phyloP scores from a whole-genome alignment of 2,797 vertebrate species.

The Tolypeutes matacus region DNA sequence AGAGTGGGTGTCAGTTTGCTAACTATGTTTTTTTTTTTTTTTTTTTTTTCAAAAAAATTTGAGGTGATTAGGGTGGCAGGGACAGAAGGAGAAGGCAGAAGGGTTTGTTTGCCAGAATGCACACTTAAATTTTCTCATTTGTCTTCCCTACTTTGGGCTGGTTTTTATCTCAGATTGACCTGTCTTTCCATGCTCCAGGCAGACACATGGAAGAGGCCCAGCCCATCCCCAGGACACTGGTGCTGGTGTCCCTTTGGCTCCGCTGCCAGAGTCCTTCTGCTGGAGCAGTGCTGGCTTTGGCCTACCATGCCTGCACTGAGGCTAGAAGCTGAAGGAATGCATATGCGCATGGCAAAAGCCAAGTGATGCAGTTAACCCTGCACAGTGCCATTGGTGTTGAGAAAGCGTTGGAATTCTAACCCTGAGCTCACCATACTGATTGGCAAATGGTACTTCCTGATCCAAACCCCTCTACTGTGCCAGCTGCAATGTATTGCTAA shows the following conservation, averaged over 20 bases:
- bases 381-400: fast-evolving
- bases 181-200: background rate
- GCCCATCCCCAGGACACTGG: background rate
- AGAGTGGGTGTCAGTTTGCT: background rate
- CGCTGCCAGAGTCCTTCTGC: background rate
- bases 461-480: background rate
- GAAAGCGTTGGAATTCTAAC: background rate
- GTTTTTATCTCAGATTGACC: slow-evolving; percentile 48
- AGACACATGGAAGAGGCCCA: background rate
- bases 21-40: background rate
- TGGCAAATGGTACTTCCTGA: background rate
- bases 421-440: background rate
- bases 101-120: no score
- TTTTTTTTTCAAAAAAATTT: background rate
- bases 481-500: background rate
- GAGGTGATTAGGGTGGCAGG: background rate
- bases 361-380: background rate
- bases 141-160: slow-evolving; percentile 14
- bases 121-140: background rate
- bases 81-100: background rate
- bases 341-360: background rate
- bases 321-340: background rate
- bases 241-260: slow-evolving; percentile 16
- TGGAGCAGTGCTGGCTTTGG: background rate
- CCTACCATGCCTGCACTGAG: background rate